Evolutionary conservation across 2,113 vertebrate species (phyloP).

Genomic region (Pandion haliaetus): DNA sequence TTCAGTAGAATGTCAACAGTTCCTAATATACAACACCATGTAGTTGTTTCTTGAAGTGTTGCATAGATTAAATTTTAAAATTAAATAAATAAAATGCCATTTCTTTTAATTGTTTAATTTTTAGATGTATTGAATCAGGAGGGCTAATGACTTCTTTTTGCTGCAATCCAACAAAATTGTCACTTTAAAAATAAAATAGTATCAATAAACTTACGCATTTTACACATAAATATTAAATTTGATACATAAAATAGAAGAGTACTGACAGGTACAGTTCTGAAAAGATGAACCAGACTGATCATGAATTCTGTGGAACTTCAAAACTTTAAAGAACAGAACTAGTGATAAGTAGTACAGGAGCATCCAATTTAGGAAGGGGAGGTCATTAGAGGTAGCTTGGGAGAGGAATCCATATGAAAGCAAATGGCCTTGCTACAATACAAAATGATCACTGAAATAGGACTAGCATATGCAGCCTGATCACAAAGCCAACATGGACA

Average conservation of each 20-base stretch:
- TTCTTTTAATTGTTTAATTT: constrained; percentile 63
- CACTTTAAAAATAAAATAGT: constrained; percentile 61
- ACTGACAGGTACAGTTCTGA: constrained; percentile 54
- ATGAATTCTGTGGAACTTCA: constrained; percentile 35
- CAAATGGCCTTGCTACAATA: constrained; percentile 69
- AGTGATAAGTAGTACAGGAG: constrained; percentile 45
- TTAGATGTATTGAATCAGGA: constrained; percentile 31
- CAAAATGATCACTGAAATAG: constrained; percentile 67
- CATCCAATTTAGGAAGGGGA: constrained; percentile 62
- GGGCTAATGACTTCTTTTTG: constrained; percentile 56
- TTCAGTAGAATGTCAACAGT: constrained; percentile 75
- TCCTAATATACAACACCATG: constrained; percentile 82
- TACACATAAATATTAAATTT: constrained; percentile 62
- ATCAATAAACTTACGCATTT: constrained; percentile 61
- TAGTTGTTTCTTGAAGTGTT: constrained; percentile 84
- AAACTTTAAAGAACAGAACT: constrained; percentile 54
- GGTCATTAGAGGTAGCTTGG: constrained; percentile 82
- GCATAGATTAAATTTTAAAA: constrained; percentile 85
- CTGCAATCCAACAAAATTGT: constrained; percentile 65
- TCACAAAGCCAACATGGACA: constrained; percentile 71
- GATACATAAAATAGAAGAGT: constrained; percentile 68
- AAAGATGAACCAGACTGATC: constrained; percentile 28
- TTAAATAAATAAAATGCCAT: constrained; percentile 69
- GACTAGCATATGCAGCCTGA: constrained; percentile 74
- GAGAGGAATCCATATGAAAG: constrained; percentile 73